Evolutionary conservation across 2,113 vertebrate species (phyloP).

Genomic region (Calidris pugnax): DNA sequence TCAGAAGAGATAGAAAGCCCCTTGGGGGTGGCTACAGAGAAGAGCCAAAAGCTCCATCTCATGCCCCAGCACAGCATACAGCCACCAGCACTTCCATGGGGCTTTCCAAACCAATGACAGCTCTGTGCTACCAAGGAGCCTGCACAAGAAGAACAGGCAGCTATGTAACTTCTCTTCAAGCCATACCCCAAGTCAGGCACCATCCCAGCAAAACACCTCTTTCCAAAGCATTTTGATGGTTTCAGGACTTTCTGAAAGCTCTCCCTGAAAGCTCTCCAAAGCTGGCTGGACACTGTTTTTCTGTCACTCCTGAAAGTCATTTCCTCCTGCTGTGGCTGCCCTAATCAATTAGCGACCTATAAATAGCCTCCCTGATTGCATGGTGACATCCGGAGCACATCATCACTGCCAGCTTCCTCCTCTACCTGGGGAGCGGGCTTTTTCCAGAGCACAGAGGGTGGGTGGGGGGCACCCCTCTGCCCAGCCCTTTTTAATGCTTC

Average conservation of each 20-base stretch:
- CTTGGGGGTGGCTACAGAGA: background rate
- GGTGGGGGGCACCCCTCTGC: background rate
- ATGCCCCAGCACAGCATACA: accelerated
- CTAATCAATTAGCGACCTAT: constrained; percentile 37
- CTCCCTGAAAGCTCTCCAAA: background rate
- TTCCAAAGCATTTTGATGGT: background rate
- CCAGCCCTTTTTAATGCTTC: constrained; percentile 10
- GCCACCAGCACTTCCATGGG: background rate
- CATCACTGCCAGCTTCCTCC: constrained; percentile 10
- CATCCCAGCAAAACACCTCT: background rate
- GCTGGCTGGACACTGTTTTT: background rate
- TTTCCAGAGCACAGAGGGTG: background rate
- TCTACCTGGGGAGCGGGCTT: background rate
- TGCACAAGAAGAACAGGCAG: background rate
- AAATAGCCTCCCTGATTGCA: constrained; percentile 46
- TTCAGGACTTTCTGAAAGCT: background rate
- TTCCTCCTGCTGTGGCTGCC: constrained; percentile 43
- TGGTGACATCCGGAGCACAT: background rate
- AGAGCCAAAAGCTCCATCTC: background rate
- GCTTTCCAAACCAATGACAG: background rate
- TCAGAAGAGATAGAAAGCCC: background rate
- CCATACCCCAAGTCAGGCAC: background rate
- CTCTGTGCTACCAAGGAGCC: background rate
- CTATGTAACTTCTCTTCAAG: background rate
- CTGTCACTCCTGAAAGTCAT: constrained; percentile 17